Percentiles rank a stretch among this genome's conserved stretches.
phyloP scores from a whole-genome alignment of 2,113 vertebrate species.

The Tyto alba region DNA sequence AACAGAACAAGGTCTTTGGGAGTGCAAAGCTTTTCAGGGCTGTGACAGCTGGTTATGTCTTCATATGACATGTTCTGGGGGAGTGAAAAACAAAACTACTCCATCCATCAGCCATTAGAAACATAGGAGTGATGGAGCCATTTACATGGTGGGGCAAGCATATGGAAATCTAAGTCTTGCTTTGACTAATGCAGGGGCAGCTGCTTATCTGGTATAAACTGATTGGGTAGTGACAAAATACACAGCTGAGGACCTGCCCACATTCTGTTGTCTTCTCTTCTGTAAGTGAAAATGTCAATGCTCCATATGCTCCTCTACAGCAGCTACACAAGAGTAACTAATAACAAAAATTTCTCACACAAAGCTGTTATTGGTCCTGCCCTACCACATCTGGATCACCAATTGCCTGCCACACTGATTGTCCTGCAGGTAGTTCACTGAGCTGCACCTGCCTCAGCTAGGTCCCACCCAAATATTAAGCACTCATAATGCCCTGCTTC shows the following conservation, averaged over 20 bases:
- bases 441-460: neutral
- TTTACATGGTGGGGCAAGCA: neutral
- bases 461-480: rapidly evolving
- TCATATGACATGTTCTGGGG: neutral
- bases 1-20: neutral
- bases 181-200: neutral
- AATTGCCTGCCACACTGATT: neutral
- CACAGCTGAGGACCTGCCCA: neutral
- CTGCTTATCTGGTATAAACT: neutral
- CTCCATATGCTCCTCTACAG: neutral
- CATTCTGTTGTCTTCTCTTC: neutral
- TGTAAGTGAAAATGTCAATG: neutral
- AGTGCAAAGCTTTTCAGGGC: neutral
- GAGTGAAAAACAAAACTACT: neutral
- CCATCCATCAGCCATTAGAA: neutral
- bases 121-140: neutral
- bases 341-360: neutral
- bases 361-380: neutral
- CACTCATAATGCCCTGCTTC: neutral
- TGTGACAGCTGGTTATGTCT: neutral
- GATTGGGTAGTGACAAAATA: neutral
- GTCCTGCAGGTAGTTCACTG: neutral
- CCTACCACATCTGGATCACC: neutral
- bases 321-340: neutral
- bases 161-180: neutral